Evolutionary conservation across 2,888 invertebrate genomes (phyloP).

Genomic region (Mylabris sibirica): DNA sequence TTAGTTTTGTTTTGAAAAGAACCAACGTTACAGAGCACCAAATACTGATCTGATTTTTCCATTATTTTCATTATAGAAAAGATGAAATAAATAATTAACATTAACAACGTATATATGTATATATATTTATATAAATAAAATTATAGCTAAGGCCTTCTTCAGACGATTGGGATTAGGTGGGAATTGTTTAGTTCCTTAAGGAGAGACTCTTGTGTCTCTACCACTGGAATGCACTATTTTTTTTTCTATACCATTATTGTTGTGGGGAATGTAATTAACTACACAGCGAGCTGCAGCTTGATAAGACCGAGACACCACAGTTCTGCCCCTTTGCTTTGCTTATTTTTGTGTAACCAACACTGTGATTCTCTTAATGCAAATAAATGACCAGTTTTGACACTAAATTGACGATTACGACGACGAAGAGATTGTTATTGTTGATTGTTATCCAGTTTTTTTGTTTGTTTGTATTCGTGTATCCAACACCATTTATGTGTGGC

Average conservation of each 20-base stretch:
- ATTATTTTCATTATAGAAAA: slow-evolving; percentile 22
- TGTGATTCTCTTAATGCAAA: slow-evolving; percentile 36
- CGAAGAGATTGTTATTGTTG: neutral
- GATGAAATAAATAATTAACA: slow-evolving; percentile 19
- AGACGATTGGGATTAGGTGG: slow-evolving; percentile 42
- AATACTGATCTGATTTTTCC: slow-evolving; percentile 38
- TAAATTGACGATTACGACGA: neutral
- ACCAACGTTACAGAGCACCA: slow-evolving; percentile 55
- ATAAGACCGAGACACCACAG: slow-evolving; percentile 42
- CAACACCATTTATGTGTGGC: slow-evolving; percentile 14
- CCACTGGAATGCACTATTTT: slow-evolving; percentile 45
- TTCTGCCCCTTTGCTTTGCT: slow-evolving; percentile 11
- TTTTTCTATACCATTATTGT: neutral
- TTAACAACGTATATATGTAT: slow-evolving; percentile 10
- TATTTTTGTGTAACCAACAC: neutral
- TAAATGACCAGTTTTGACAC: slow-evolving; percentile 15
- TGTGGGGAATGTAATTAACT: slow-evolving; percentile 51
- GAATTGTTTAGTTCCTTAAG: slow-evolving; percentile 32
- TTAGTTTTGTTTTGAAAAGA: slow-evolving; percentile 26
- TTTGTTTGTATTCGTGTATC: slow-evolving; percentile 22
- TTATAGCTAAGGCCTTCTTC: slow-evolving; percentile 47
- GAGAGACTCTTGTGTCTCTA: slow-evolving; percentile 29
- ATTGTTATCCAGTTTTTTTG: slow-evolving; percentile 13
- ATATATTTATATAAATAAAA: slow-evolving; percentile 30
- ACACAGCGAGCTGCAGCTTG: slow-evolving; percentile 53